Evolutionary conservation across 2,888 invertebrate genomes (phyloP).

Genomic region (Epirrhoe alternata): DNA sequence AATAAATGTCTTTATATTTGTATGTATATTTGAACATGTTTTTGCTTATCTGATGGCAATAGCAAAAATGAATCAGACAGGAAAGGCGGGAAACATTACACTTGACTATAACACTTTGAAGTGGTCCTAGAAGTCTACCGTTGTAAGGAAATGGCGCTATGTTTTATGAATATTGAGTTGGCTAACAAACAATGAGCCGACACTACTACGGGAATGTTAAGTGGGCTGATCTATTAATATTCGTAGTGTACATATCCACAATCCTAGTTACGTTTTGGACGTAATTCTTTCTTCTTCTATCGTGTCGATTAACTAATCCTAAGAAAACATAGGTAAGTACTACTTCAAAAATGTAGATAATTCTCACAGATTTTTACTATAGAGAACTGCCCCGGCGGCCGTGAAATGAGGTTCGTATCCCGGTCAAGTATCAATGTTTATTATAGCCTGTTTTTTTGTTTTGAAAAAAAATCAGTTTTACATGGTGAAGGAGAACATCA

Average conservation of each 20-base stretch:
- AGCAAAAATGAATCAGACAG: neutral
- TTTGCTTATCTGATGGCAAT: neutral
- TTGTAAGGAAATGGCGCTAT: constrained; percentile 29
- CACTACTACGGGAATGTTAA: constrained; percentile 23
- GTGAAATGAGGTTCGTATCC: too few relatives aligned
- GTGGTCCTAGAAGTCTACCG: neutral
- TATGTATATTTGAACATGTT: too few relatives aligned
- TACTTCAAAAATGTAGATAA: too few relatives aligned
- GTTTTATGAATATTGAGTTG: constrained; percentile 40
- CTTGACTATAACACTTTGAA: constrained; percentile 4
- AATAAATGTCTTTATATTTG: too few relatives aligned
- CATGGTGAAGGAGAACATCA: too few relatives aligned
- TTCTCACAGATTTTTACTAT: too few relatives aligned
- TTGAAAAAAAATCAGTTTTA: too few relatives aligned
- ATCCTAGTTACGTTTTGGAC: neutral
- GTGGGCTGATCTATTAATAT: constrained; percentile 15
- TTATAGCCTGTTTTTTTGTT: too few relatives aligned
- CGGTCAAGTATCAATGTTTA: too few relatives aligned
- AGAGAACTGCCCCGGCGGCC: too few relatives aligned
- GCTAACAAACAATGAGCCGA: constrained; percentile 30
- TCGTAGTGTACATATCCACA: constrained; percentile 1
- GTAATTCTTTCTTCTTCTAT: neutral
- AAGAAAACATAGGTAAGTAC: too few relatives aligned
- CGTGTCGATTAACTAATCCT: neutral
- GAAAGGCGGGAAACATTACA: constrained; percentile 6